Conservation (phyloP, 2,888 invertebrate genomes). For the Conops quadrifasciatus region DNA sequence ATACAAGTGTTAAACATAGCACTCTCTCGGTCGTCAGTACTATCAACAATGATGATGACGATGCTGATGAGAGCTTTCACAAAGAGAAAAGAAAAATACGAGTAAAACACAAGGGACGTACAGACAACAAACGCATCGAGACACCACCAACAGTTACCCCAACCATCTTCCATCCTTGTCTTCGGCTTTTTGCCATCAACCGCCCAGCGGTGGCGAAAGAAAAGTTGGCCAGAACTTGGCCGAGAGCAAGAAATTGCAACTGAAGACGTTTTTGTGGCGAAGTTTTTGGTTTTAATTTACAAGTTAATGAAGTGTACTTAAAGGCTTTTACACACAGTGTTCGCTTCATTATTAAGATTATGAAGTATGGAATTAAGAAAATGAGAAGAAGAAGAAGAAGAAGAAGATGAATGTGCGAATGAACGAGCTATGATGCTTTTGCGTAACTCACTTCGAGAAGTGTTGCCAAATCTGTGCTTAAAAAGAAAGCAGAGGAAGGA, state of each 20-base stretch:
- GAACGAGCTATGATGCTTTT: not conserved
- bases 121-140: not conserved
- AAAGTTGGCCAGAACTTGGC: constrained; percentile 18
- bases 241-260: constrained; percentile 16
- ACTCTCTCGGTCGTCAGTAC: constrained; percentile 7
- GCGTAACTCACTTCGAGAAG: not conserved
- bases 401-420: not conserved
- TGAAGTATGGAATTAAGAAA: not conserved
- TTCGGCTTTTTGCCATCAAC: not conserved
- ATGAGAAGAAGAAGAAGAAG: not conserved
- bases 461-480: not conserved
- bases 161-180: no score
- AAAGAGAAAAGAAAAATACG: constrained; percentile 5
- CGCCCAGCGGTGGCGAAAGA: no score
- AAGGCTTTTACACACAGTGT: constrained; percentile 19
- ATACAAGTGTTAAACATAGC: constrained; percentile 39
- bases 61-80: constrained; percentile 21
- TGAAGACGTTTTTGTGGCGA: constrained; percentile 30
- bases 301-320: constrained; percentile 23
- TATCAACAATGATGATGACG: constrained; percentile 25
- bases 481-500: not conserved
- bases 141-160: not conserved
- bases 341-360: constrained; percentile 21
- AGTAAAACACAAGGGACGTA: not conserved
- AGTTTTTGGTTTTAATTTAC: constrained; percentile 18